Evolutionary conservation across 2,797 vertebrate species (phyloP), one percentile per base, ranked within the genome.

Genomic region (Sebastes trivittatus): DNA sequence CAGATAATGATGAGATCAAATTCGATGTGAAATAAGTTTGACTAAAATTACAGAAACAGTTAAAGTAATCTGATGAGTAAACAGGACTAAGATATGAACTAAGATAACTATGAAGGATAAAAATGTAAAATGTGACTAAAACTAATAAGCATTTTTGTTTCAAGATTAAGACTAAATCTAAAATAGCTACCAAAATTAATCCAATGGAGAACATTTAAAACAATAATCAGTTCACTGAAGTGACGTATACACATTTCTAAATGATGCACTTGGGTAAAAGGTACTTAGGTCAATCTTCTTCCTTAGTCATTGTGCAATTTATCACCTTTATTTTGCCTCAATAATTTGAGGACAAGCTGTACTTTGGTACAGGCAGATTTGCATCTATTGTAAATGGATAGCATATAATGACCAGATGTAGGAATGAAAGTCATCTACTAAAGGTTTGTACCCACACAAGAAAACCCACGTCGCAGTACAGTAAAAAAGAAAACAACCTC

Each of bases 301-400:
- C 13, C 7, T 30, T 69, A 11, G 11, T 13, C 9, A 38, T 27
- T 78, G 30, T 74, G 25, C 27, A 63, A 2, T 42, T 32, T 4
- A 42, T 59, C 25, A 59, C 11, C 22, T 65, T 5, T 62, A 11
- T 66, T 22, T 11, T 42, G 14, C 42, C 38, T 36, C 5, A 7
- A 1, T 78, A 63, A 56, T 78, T 59, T 76, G 8, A 49, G 49
- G 54, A 62, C 30, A 65, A 52, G 23, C 9, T 18, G 32, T 25
- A 62, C 36, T 64, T 20, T 46, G 18, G 55, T 46, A 29, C 38
- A 52, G 58, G 23, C 66, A 20, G 13, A 81, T 85, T 83, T 81
- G 46, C 29, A 80, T 80, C 18, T 46, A 55, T 78, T 76, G 69
- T 72, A 83, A 73, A 70, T 71, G 27, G 23, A 8, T 7, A 42